phyloP scores from a whole-genome alignment of 2,797 vertebrate species.

The Labroides dimidiatus region DNA sequence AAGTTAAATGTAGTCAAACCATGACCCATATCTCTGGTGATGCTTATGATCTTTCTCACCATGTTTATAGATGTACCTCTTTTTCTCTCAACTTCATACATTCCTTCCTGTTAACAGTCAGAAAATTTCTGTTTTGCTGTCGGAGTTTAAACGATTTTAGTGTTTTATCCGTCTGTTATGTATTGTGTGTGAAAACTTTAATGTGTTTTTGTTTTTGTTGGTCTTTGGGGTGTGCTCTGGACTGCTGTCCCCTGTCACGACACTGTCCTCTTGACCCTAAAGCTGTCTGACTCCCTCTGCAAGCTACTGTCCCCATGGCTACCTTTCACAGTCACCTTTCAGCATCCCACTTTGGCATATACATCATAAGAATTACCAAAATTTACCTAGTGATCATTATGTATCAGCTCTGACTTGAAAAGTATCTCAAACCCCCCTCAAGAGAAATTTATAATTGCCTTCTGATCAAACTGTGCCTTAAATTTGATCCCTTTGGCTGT shows the following conservation, averaged over 20 bases:
- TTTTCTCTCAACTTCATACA: slow-evolving; percentile 41
- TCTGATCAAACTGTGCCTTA: no score
- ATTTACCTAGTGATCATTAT: not conserved
- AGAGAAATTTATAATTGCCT: not conserved
- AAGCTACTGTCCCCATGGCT: slow-evolving; percentile 83
- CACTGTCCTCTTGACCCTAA: slow-evolving; percentile 82
- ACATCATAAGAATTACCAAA: slow-evolving; percentile 59
- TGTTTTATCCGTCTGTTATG: slow-evolving; percentile 42
- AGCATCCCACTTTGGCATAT: slow-evolving; percentile 84
- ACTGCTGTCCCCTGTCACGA: slow-evolving; percentile 79
- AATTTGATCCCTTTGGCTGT: slow-evolving; percentile 6
- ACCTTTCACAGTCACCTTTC: slow-evolving; percentile 84
- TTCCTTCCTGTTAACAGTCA: slow-evolving; percentile 24
- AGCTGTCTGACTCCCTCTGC: slow-evolving; percentile 83
- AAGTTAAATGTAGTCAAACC: slow-evolving; percentile 42
- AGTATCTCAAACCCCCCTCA: not conserved
- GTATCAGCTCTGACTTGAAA: not conserved
- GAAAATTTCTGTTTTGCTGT: slow-evolving; percentile 28
- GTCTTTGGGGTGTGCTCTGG: slow-evolving; percentile 84
- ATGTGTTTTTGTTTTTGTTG: slow-evolving; percentile 69
- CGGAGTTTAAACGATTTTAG: slow-evolving; percentile 37
- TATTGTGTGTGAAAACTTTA: slow-evolving; percentile 57
- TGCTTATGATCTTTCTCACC: slow-evolving; percentile 45
- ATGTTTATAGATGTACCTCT: slow-evolving; percentile 37
- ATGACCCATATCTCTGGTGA: slow-evolving; percentile 39